A percentile compares a stretch with the other conserved stretches of the same genome.
Conservation (phyloP, 2,888 invertebrate genomes). For the Vanessa cardui region DNA sequence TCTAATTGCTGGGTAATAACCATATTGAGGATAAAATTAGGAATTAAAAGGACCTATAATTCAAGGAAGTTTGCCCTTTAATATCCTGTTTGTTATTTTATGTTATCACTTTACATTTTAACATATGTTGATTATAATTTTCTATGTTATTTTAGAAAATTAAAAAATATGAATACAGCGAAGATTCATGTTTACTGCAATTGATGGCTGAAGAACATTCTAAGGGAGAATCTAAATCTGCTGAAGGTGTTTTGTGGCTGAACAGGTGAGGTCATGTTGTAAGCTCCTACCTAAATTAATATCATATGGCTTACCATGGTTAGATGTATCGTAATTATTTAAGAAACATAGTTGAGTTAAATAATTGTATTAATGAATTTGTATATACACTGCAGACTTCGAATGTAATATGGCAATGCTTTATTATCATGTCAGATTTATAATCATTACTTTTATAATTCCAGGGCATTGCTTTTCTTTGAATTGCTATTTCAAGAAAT, state of each 20-base stretch:
- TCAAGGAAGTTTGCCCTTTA: no score
- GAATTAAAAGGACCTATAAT: no score
- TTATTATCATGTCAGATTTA: no score
- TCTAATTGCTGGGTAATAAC: no score
- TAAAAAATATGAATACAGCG: slow-evolving; percentile 77
- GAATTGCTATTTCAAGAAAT: slow-evolving; percentile 83
- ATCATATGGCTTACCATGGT: no score
- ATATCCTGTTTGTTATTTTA: no score
- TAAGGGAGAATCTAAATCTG: slow-evolving; percentile 75
- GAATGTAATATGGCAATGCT: no score
- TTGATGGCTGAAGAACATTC: slow-evolving; percentile 85
- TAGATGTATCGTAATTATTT: background rate
- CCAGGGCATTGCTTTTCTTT: slow-evolving; percentile 85
- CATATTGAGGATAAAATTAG: no score
- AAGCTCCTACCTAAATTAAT: no score
- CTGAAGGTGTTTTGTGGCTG: slow-evolving; percentile 88
- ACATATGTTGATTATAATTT: no score
- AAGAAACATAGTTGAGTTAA: background rate
- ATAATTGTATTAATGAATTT: background rate
- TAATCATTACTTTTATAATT: slow-evolving; percentile 36
- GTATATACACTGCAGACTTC: no score
- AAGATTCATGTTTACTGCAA: slow-evolving; percentile 84
- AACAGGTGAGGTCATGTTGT: slow-evolving; percentile 79
- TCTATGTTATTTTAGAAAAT: slow-evolving; percentile 84
- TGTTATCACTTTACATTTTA: no score